Evolutionary conservation across 2,797 vertebrate genomes (phyloP).

Genomic region (Pipistrellus pygmaeus): DNA sequence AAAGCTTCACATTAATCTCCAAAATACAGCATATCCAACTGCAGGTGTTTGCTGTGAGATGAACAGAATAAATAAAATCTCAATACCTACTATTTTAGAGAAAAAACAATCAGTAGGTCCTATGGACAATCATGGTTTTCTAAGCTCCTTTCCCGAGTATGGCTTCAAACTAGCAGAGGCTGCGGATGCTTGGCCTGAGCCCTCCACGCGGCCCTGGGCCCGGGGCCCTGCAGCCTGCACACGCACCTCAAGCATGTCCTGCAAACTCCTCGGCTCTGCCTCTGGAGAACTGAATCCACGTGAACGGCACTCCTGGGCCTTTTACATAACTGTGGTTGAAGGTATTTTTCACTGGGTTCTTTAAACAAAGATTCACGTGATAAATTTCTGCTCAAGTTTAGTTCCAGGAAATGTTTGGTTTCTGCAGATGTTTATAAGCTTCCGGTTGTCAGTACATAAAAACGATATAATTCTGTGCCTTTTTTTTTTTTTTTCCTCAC

Average conservation of each 20-base stretch:
- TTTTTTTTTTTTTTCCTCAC: not conserved
- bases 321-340: slow-evolving; percentile 75
- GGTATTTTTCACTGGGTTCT: slow-evolving; percentile 76
- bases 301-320: not conserved
- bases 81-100: not conserved
- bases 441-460: slow-evolving; percentile 74
- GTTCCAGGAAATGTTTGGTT: slow-evolving; percentile 83
- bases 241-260: not conserved
- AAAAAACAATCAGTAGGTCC: not conserved
- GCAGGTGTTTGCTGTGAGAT: not conserved
- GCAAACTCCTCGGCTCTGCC: not conserved
- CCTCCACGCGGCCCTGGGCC: accelerated
- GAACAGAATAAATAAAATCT: not conserved
- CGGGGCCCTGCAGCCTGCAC: not conserved
- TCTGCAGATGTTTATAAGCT: slow-evolving; percentile 77
- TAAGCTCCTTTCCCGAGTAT: not conserved
- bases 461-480: slow-evolving; percentile 14
- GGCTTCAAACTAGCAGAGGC: not conserved
- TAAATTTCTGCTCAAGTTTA: slow-evolving; percentile 70
- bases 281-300: not conserved
- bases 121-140: not conserved
- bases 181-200: not conserved
- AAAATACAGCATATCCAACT: not conserved
- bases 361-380: slow-evolving; percentile 81
- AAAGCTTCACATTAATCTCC: not conserved